Conservation (phyloP, 2,113 vertebrate genomes). For the Myodes glareolus region DNA sequence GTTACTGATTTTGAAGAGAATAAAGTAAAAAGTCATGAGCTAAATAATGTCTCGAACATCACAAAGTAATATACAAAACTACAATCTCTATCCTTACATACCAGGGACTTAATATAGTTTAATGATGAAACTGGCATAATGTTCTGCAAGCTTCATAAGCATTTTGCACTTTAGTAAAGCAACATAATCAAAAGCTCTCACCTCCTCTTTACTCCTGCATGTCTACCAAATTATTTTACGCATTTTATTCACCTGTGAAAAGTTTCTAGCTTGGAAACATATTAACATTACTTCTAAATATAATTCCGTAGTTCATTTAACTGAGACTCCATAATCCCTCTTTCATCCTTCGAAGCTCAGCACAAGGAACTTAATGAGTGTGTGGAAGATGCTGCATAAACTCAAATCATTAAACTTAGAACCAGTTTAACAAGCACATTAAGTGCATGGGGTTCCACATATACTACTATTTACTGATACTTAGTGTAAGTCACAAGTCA, state of each 20-base stretch:
- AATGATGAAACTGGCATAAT: not conserved
- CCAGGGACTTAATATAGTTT: not conserved
- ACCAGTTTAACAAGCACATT: slow-evolving; percentile 30
- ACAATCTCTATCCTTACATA: not conserved
- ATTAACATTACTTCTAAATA: slow-evolving; percentile 5
- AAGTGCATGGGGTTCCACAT: not conserved
- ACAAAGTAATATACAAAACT: not conserved
- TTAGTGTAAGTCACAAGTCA: not conserved
- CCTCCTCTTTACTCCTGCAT: not conserved
- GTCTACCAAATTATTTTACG: slow-evolving; percentile 3
- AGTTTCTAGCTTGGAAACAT: not conserved
- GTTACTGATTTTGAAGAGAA: not conserved
- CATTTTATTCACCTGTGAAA: not conserved
- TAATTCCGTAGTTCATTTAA: not conserved
- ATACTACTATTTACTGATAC: slow-evolving; percentile 12
- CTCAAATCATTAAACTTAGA: not conserved
- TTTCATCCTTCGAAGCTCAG: not conserved
- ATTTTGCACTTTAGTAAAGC: not conserved
- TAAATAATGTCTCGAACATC: not conserved
- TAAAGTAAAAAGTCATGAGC: not conserved
- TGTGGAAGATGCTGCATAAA: slow-evolving; percentile 18
- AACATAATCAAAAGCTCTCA: not conserved
- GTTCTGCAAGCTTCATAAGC: not conserved
- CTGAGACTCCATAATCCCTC: not conserved
- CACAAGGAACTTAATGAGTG: not conserved